Percentiles rank a stretch among this genome's conserved stretches.
Conservation (phyloP, 2,888 invertebrate genomes). For the Subacronicta megacephala region DNA sequence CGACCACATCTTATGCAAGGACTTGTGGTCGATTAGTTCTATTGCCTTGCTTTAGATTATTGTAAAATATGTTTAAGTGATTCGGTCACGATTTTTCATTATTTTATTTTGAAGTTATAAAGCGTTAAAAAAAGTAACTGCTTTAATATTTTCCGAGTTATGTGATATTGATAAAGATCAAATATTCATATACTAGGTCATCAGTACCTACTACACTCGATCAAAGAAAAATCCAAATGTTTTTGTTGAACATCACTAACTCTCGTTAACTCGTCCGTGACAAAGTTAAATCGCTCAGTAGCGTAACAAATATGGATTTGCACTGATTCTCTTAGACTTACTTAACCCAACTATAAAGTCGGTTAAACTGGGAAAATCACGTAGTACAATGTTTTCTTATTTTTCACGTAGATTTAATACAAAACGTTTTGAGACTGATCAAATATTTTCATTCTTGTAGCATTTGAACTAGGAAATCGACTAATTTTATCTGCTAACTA, state of each 20-base stretch:
- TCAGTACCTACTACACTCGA: conserved; percentile 1
- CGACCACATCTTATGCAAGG: too few relatives aligned
- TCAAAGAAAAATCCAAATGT: conserved; percentile 20
- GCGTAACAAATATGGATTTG: conserved; percentile 56
- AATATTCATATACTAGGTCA: too few relatives aligned
- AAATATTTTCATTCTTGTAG: too few relatives aligned
- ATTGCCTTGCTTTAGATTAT: too few relatives aligned
- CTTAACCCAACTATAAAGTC: conserved; percentile 10
- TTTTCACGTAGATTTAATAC: conserved; percentile 1
- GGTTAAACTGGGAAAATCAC: conserved; percentile 19
- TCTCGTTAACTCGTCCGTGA: conserved; percentile 36
- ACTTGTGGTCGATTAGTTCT: too few relatives aligned
- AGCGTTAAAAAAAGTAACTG: too few relatives aligned
- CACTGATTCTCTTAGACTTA: conserved; percentile 45
- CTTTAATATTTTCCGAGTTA: too few relatives aligned
- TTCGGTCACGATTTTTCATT: neutral
- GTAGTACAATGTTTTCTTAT: neutral
- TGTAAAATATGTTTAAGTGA: neutral
- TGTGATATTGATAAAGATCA: too few relatives aligned
- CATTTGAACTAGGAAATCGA: too few relatives aligned
- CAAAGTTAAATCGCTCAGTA: conserved; percentile 45
- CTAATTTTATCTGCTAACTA: too few relatives aligned
- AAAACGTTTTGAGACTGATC: neutral
- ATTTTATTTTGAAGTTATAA: neutral
- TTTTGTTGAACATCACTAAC: conserved; percentile 19